phyloP scores from a whole-genome alignment of 2,113 vertebrate genomes.

The Cynoglossus semilaevis region DNA sequence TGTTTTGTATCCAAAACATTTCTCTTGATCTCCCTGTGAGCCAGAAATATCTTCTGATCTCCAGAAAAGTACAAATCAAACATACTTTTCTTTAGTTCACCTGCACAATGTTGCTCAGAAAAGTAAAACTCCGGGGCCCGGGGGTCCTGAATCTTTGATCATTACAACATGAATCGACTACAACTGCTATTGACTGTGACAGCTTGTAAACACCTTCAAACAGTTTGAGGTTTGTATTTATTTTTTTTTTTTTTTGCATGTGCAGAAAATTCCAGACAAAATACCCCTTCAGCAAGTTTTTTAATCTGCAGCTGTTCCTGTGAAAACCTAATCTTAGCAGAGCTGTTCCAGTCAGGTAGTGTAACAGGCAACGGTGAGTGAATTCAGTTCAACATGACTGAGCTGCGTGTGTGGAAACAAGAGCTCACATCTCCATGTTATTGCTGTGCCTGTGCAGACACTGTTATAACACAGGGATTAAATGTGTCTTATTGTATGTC shows the following conservation, averaged over 20 bases:
- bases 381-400: background rate
- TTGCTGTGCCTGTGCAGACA: background rate
- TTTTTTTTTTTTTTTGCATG: background rate
- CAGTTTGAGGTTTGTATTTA: background rate
- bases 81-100: background rate
- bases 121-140: background rate
- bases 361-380: background rate
- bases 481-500: no score
- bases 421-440: background rate
- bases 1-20: no score
- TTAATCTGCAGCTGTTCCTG: background rate
- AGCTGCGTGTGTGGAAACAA: background rate
- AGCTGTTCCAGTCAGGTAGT: background rate
- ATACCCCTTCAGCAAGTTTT: background rate
- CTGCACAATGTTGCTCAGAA: background rate
- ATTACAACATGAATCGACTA: background rate
- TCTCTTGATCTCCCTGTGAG: no score
- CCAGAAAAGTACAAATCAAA: background rate
- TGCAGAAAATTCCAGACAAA: background rate
- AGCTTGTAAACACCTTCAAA: background rate
- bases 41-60: no score
- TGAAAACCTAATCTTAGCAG: background rate
- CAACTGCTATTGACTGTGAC: background rate
- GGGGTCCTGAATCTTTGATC: background rate
- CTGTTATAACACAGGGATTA: no score